These are phyloP conservation scores for Drosophila leontia DNA, from an alignment of 1,140 invertebrate species.

Conservation along the genomic window DNA sequence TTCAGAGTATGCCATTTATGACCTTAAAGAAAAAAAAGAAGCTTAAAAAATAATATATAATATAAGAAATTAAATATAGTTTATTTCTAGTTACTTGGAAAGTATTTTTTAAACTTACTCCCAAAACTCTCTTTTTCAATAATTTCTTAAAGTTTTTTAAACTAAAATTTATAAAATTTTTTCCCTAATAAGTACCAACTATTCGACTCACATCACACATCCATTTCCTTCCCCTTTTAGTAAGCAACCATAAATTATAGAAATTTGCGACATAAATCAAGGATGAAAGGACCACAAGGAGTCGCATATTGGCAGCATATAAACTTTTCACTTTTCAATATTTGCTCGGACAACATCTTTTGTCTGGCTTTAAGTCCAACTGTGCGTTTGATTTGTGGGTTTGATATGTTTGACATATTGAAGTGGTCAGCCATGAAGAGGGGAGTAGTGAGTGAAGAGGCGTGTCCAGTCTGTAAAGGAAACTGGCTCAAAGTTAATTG, in stretches of 20 bases:
- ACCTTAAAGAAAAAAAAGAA: fast-evolving
- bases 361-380: conserved; percentile 35
- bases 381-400: conserved; percentile 38
- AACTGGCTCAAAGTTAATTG: conserved; percentile 74
- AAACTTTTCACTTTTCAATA: conserved; percentile 80
- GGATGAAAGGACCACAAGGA: conserved; percentile 51
- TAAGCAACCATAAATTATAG: conserved; percentile 69
- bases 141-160: not conserved
- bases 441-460: conserved; percentile 31
- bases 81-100: too few relatives aligned
- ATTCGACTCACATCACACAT: conserved; percentile 4
- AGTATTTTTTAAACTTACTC: not conserved
- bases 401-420: conserved; percentile 80
- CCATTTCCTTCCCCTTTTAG: not conserved
- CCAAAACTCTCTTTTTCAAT: not conserved
- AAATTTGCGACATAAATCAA: conserved; percentile 76
- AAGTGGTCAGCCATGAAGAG: conserved; percentile 68
- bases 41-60: fast-evolving
- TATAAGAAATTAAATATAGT: too few relatives aligned
- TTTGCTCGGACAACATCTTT: conserved; percentile 61
- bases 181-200: conserved; percentile 2
- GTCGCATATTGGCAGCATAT: conserved; percentile 65
- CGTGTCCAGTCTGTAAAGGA: conserved; percentile 42
- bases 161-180: not conserved
- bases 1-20: too few relatives aligned